Evolutionary conservation across 2,888 invertebrate genomes (phyloP).

Genomic region (Metacarcinus magister): DNA sequence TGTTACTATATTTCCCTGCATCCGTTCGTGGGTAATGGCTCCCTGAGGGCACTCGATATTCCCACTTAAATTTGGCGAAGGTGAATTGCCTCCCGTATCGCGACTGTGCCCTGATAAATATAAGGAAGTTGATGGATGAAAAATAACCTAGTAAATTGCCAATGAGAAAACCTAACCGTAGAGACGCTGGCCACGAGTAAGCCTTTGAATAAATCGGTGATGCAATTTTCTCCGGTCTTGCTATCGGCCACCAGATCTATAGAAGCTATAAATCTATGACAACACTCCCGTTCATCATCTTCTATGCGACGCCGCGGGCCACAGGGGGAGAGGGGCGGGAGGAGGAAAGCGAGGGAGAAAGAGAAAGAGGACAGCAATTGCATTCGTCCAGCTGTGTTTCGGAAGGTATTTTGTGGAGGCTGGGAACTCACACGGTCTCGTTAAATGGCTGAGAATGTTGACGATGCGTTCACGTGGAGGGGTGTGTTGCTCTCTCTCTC

Average conservation of each 20-base stretch:
- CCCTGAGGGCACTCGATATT: constrained; percentile 52
- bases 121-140: constrained; percentile 64
- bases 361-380: constrained; percentile 67
- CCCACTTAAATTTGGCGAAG: constrained; percentile 46
- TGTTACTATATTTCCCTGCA: constrained; percentile 11
- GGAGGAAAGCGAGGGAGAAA: constrained; percentile 60
- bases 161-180: constrained; percentile 70
- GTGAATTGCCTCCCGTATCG: constrained; percentile 61
- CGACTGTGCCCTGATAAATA: constrained; percentile 51
- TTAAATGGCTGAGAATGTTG: not conserved
- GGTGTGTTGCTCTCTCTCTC: constrained; percentile 4
- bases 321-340: constrained; percentile 56
- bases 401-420: not conserved
- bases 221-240: constrained; percentile 81
- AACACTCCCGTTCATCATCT: constrained; percentile 78
- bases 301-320: constrained; percentile 57
- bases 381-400: constrained; percentile 29
- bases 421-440: not conserved
- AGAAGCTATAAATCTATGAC: constrained; percentile 81
- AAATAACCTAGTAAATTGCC: constrained; percentile 72
- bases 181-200: constrained; percentile 72
- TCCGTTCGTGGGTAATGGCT: not conserved
- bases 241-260: constrained; percentile 81
- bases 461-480: not conserved
- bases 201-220: constrained; percentile 81